These are phyloP conservation scores for Grus americana DNA, from an alignment of 2,113 vertebrate species.

Conservation along the genomic window DNA sequence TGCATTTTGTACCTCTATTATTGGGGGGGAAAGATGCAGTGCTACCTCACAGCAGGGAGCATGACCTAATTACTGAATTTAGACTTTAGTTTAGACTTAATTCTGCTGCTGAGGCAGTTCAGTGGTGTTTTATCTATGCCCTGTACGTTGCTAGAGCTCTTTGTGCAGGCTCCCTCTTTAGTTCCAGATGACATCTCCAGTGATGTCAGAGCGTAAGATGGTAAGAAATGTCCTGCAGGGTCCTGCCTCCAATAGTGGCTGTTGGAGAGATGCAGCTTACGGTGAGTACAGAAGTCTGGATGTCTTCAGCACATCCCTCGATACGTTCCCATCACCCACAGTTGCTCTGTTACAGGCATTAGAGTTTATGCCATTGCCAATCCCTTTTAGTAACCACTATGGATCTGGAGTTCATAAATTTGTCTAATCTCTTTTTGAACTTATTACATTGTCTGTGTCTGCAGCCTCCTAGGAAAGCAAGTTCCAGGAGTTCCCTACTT, in stretches of 20 bases:
- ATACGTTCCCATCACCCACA: neutral
- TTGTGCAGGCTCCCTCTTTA: neutral
- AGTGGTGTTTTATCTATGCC: neutral
- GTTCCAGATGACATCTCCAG: neutral
- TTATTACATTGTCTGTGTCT: neutral
- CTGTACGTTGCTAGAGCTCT: neutral
- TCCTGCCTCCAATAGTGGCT: neutral
- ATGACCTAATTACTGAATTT: neutral
- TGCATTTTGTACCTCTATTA: neutral
- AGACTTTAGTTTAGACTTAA: neutral
- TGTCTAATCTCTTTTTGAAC: neutral
- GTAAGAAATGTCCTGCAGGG: neutral
- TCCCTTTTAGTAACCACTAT: neutral
- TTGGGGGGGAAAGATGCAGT: neutral
- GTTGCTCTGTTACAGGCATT: neutral
- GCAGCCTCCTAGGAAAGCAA: neutral
- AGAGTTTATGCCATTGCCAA: neutral
- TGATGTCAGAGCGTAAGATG: neutral
- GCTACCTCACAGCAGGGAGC: neutral
- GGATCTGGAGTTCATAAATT: neutral
- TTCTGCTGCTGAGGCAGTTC: neutral
- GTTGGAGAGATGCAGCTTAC: neutral
- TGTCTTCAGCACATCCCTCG: neutral
- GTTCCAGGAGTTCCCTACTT: neutral
- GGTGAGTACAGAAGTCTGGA: neutral